Conservation (phyloP, 2,797 vertebrate genomes). For the Danio choprae region DNA sequence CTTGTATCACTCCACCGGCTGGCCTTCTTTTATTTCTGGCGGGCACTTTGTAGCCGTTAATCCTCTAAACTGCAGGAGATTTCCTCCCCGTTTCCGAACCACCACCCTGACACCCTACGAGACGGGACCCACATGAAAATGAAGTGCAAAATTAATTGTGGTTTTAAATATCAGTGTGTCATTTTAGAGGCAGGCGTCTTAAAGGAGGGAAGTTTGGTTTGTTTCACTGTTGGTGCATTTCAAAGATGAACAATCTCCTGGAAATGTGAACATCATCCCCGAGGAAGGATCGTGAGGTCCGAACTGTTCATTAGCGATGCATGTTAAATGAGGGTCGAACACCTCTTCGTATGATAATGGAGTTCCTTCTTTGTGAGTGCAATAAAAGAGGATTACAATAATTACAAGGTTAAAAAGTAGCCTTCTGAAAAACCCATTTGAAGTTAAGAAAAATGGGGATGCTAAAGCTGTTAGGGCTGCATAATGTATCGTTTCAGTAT, state of each 20-base stretch:
- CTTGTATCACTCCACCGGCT: slow-evolving; percentile 81
- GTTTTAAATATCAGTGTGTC: slow-evolving; percentile 23
- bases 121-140: slow-evolving; percentile 61
- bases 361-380: slow-evolving; percentile 19
- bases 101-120: slow-evolving; percentile 69
- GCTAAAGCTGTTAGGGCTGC: neutral
- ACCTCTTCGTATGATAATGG: slow-evolving; percentile 1
- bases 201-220: neutral
- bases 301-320: slow-evolving; percentile 27
- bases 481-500: too few relatives aligned
- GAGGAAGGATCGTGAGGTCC: neutral
- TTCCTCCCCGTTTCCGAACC: slow-evolving; percentile 76
- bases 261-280: neutral
- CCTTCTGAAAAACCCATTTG: neutral
- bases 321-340: slow-evolving; percentile 40
- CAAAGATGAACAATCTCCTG: neutral
- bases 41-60: slow-evolving; percentile 81
- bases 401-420: slow-evolving; percentile 29
- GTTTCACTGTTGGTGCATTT: neutral
- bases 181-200: neutral
- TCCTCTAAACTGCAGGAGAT: slow-evolving; percentile 83
- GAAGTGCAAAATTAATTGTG: slow-evolving; percentile 31
- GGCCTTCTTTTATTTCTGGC: slow-evolving; percentile 75
- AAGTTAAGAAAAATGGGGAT: slow-evolving; percentile 23
- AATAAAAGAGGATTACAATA: slow-evolving; percentile 35